Percentiles rank a stretch among this genome's conserved stretches.
Conservation (phyloP, 2,797 vertebrate species). For the Tokudaia tokunoshimensis region DNA sequence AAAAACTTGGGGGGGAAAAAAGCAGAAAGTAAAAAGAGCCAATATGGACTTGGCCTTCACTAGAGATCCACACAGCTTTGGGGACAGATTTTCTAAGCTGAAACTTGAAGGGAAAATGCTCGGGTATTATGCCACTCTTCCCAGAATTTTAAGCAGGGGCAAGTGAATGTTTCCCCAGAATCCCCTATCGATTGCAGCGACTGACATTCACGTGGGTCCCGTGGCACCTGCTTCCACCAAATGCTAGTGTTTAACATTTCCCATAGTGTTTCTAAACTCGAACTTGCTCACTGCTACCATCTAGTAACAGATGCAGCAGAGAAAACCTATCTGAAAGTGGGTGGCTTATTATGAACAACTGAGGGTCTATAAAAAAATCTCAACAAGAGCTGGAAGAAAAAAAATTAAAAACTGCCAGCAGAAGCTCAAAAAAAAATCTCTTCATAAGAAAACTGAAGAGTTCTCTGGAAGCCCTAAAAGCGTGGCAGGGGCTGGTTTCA, state of each 20-base stretch:
- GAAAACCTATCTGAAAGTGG: slow-evolving; percentile 81
- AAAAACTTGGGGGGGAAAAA: background rate
- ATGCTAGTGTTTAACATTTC: slow-evolving; percentile 70
- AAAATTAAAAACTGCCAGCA: slow-evolving; percentile 82
- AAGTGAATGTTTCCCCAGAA: slow-evolving; percentile 81
- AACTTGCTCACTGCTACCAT: slow-evolving; percentile 78
- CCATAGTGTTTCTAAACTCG: slow-evolving; percentile 83
- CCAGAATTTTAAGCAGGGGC: slow-evolving; percentile 80
- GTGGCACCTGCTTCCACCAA: slow-evolving; percentile 75
- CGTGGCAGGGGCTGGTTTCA: slow-evolving; percentile 63
- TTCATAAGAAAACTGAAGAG: slow-evolving; percentile 78
- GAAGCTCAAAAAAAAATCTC: slow-evolving; percentile 76
- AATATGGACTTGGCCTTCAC: slow-evolving; percentile 78
- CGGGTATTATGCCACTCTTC: slow-evolving; percentile 73
- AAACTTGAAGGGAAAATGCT: slow-evolving; percentile 77
- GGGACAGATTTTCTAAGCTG: slow-evolving; percentile 78
- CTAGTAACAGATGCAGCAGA: slow-evolving; percentile 77
- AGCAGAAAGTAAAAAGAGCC: slow-evolving; percentile 40
- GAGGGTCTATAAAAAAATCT: slow-evolving; percentile 83
- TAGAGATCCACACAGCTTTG: slow-evolving; percentile 78
- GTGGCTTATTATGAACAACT: slow-evolving; percentile 82
- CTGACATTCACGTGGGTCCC: slow-evolving; percentile 79
- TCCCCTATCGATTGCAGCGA: slow-evolving; percentile 74
- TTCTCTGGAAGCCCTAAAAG: slow-evolving; percentile 76
- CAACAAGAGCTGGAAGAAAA: slow-evolving; percentile 81